phyloP scores from a whole-genome alignment of 1,140 invertebrate genomes.

The Pogonomyrmex barbatus region DNA sequence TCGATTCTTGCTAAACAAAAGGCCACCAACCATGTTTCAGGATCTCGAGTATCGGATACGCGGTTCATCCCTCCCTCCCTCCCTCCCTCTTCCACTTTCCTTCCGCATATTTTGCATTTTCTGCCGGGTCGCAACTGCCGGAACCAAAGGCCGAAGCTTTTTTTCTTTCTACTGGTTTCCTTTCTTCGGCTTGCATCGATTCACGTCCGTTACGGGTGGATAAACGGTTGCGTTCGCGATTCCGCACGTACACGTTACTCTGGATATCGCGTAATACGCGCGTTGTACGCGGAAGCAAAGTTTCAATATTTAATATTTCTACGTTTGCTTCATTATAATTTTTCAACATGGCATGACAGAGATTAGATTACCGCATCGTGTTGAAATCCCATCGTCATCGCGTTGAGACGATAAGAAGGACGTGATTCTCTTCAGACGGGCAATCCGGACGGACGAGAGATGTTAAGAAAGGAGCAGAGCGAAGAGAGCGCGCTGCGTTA shows the following conservation, averaged over 20 bases:
- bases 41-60: conserved; percentile 58
- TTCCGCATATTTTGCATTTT: conserved; percentile 53
- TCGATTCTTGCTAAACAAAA: conserved; percentile 67
- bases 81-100: background rate
- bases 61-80: background rate
- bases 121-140: conserved; percentile 3
- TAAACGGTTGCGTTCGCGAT: background rate
- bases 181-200: background rate
- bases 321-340: background rate
- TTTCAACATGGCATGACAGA: background rate
- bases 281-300: background rate
- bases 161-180: background rate
- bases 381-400: background rate
- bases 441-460: background rate
- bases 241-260: background rate
- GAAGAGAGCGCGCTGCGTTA: conserved; percentile 77
- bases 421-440: conserved; percentile 25
- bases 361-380: background rate
- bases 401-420: background rate
- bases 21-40: conserved; percentile 52
- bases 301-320: background rate
- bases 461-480: conserved; percentile 66
- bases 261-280: background rate
- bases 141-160: conserved; percentile 15
- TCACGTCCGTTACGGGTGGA: conserved; percentile 8